phyloP scores from a whole-genome alignment of 2,888 invertebrate species.

The Trichogramma dendrolimi region DNA sequence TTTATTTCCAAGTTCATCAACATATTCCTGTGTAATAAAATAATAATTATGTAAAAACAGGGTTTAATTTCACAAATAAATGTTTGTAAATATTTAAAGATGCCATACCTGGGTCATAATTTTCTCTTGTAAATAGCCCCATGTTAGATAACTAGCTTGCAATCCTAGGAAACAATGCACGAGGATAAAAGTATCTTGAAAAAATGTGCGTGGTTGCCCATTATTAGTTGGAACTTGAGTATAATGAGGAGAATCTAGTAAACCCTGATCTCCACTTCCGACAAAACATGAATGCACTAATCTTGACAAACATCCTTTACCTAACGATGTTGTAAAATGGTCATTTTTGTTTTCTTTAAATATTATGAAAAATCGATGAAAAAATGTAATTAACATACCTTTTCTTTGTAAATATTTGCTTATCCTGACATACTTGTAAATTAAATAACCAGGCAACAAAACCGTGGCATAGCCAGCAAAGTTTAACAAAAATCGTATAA shows the following conservation, averaged over 20 bases:
- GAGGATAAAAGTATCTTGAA: slow-evolving; percentile 61
- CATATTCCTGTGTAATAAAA: slow-evolving; percentile 59
- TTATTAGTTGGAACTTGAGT: slow-evolving; percentile 37
- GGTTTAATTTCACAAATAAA: neutral
- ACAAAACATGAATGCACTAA: slow-evolving; percentile 57
- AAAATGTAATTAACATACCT: slow-evolving; percentile 53
- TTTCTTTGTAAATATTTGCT: slow-evolving; percentile 77
- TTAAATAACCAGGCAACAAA: slow-evolving; percentile 76
- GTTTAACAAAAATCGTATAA: slow-evolving; percentile 73
- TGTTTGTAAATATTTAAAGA: slow-evolving; percentile 1
- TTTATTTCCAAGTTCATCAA: slow-evolving; percentile 60
- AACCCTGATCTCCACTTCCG: slow-evolving; percentile 54
- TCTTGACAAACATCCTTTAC: slow-evolving; percentile 52
- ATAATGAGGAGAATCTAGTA: slow-evolving; percentile 44
- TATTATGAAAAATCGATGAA: neutral
- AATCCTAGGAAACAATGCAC: slow-evolving; percentile 81
- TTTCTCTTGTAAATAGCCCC: slow-evolving; percentile 97
- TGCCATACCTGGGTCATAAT: slow-evolving; percentile 82
- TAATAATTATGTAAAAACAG: neutral
- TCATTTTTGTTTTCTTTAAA: slow-evolving; percentile 4
- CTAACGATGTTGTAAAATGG: slow-evolving; percentile 35
- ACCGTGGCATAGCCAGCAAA: slow-evolving; percentile 85
- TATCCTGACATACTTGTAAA: slow-evolving; percentile 75
- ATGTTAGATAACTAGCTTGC: slow-evolving; percentile 86
- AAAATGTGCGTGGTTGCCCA: slow-evolving; percentile 53